These are phyloP conservation scores for Tenthredo scrophulariae DNA, from an alignment of 2,888 invertebrate species.

Conservation along the genomic window DNA sequence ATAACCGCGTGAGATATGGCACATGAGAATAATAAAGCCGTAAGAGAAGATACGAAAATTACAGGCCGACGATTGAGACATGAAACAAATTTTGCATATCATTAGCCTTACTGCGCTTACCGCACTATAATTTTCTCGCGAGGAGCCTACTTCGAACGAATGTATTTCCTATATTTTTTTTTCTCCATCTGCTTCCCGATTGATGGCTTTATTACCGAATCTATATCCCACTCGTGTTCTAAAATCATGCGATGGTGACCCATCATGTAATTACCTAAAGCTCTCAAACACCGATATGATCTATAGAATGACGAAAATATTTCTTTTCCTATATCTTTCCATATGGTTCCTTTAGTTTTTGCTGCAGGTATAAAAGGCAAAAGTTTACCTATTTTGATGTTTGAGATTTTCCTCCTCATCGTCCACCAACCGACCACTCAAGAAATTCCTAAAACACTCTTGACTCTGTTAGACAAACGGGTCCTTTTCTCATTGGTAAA, in stretches of 20 bases:
- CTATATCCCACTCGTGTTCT: constrained; percentile 22
- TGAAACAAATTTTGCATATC: constrained; percentile 49
- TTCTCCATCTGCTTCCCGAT: neutral
- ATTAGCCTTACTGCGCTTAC: constrained; percentile 40
- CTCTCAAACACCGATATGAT: constrained; percentile 41
- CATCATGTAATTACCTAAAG: constrained; percentile 36
- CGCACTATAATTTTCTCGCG: constrained; percentile 48
- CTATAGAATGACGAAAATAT: neutral
- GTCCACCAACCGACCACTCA: neutral
- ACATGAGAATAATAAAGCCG: neutral
- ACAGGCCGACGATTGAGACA: constrained; percentile 39
- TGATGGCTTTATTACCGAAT: neutral
- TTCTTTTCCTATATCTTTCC: too few relatives aligned
- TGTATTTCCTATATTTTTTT: constrained; percentile 9
- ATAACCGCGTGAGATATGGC: constrained; percentile 26
- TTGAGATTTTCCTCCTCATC: neutral
- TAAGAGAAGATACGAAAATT: constrained; percentile 43
- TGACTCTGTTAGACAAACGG: constrained; percentile 50
- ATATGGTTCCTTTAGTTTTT: neutral
- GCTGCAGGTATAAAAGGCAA: neutral
- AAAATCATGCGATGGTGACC: constrained; percentile 20
- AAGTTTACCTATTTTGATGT: constrained; percentile 18
- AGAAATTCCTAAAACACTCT: constrained; percentile 11
- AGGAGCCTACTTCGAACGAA: constrained; percentile 11
- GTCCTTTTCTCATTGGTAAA: constrained; percentile 3